These are phyloP conservation scores for Heliconius erato DNA, from an alignment of 2,888 invertebrate genomes.

Conservation along the genomic window DNA sequence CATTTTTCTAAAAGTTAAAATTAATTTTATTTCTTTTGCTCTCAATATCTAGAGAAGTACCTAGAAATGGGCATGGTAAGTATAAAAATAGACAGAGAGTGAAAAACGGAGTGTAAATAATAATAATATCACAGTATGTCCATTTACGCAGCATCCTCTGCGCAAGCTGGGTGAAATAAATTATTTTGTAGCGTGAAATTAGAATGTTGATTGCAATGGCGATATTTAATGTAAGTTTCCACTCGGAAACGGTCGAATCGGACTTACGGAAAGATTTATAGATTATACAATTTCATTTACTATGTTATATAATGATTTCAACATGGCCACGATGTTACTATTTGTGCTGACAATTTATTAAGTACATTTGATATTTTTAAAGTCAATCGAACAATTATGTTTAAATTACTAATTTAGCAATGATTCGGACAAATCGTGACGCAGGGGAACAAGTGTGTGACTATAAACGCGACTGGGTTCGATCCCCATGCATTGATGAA, in stretches of 20 bases:
- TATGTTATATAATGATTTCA: slow-evolving; percentile 9
- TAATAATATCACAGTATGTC: neutral
- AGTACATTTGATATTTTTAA: neutral
- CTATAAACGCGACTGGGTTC: too few species aligned
- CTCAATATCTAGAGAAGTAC: too few species aligned
- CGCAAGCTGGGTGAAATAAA: slow-evolving; percentile 44
- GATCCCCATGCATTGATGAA: too few species aligned
- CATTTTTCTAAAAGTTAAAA: neutral
- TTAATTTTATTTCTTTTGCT: neutral
- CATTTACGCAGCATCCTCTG: slow-evolving; percentile 43
- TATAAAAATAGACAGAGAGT: neutral
- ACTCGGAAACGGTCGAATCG: slow-evolving; percentile 43
- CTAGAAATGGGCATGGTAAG: neutral
- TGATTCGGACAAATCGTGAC: too few species aligned
- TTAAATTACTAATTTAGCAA: too few species aligned
- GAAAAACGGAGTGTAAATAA: neutral
- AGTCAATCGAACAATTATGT: neutral
- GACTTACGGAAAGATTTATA: slow-evolving; percentile 40
- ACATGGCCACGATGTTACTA: slow-evolving; percentile 12
- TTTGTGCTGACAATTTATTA: slow-evolving; percentile 18
- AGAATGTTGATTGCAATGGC: slow-evolving; percentile 45
- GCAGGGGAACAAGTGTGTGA: too few species aligned
- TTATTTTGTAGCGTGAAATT: slow-evolving; percentile 48
- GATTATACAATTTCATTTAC: slow-evolving; percentile 33
- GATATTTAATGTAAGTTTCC: slow-evolving; percentile 44